phyloP scores from a whole-genome alignment of 2,113 vertebrate species.

The Paracanthobrama guichenoti region DNA sequence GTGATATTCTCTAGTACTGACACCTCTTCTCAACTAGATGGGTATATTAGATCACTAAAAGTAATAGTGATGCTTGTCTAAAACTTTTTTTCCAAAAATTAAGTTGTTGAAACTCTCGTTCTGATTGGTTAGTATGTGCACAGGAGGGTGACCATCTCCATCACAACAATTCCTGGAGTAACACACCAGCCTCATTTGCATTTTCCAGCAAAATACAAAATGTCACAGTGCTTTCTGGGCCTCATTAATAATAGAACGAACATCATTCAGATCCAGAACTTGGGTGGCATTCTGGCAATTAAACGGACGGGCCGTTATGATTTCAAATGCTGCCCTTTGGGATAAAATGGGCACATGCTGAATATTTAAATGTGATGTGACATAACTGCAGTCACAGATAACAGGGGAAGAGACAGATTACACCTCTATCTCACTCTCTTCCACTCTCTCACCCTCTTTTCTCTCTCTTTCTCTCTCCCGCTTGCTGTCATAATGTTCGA shows the following conservation, averaged over 20 bases:
- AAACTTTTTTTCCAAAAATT: not conserved
- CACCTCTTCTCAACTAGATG: too few species aligned
- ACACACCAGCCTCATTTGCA: constrained; percentile 69
- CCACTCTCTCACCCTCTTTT: constrained; percentile 55
- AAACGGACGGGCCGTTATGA: constrained; percentile 71
- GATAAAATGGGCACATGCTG: constrained; percentile 73
- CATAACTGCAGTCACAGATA: constrained; percentile 67
- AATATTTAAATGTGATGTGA: constrained; percentile 74
- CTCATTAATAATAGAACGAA: constrained; percentile 78
- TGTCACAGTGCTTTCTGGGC: constrained; percentile 70
- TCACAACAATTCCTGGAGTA: constrained; percentile 12
- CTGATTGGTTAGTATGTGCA: constrained; percentile 14
- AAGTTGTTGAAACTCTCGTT: not conserved
- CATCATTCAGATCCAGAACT: constrained; percentile 69
- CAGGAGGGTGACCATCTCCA: not conserved
- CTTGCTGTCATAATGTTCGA: constrained; percentile 7
- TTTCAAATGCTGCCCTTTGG: constrained; percentile 73
- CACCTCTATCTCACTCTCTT: constrained; percentile 59
- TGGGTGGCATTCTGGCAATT: constrained; percentile 75
- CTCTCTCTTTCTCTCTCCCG: constrained; percentile 35
- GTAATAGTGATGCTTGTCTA: not conserved
- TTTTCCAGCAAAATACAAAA: constrained; percentile 71
- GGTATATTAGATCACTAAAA: not conserved
- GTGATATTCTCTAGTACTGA: too few species aligned
- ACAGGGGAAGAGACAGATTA: constrained; percentile 60